Percentiles rank a stretch among this genome's conserved stretches.
These are phyloP conservation scores for Chrysopa pallens DNA, from an alignment of 1,140 invertebrate genomes.

Conservation along the genomic window DNA sequence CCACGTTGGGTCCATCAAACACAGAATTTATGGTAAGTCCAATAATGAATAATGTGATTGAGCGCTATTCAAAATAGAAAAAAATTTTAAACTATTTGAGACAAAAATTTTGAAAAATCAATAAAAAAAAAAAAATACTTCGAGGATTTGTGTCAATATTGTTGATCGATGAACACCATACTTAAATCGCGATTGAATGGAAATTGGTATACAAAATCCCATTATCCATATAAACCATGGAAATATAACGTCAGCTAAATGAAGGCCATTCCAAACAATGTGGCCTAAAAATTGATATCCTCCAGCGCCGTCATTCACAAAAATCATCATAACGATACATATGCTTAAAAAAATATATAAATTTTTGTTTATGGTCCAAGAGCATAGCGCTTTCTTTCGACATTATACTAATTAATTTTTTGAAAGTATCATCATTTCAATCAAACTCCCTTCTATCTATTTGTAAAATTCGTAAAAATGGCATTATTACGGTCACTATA, in stretches of 20 bases:
- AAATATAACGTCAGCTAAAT: slow-evolving; percentile 73
- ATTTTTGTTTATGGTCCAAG: no score
- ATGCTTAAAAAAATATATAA: slow-evolving; percentile 25
- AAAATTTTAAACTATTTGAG: no score
- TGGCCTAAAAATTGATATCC: slow-evolving; percentile 61
- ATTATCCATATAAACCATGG: slow-evolving; percentile 85
- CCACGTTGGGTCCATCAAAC: slow-evolving; percentile 27
- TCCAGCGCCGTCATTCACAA: slow-evolving; percentile 71
- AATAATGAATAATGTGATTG: slow-evolving; percentile 56
- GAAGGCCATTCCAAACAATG: slow-evolving; percentile 71
- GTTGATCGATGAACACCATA: slow-evolving; percentile 40
- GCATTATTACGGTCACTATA: no score
- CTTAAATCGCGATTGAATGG: slow-evolving; percentile 53
- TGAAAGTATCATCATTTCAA: no score
- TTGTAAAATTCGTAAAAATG: no score
- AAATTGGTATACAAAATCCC: slow-evolving; percentile 72
- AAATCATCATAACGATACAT: slow-evolving; percentile 40
- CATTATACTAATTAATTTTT: no score
- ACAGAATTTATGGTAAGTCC: slow-evolving; percentile 49
- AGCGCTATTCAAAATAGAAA: no score
- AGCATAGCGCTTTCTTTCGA: no score
- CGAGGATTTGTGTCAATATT: slow-evolving; percentile 27
- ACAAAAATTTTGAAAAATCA: no score
- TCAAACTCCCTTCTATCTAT: no score
- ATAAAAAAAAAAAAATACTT: slow-evolving; percentile 21